Evolutionary conservation across 2,888 invertebrate species (phyloP).

Genomic region (Pterobdella sp.): DNA sequence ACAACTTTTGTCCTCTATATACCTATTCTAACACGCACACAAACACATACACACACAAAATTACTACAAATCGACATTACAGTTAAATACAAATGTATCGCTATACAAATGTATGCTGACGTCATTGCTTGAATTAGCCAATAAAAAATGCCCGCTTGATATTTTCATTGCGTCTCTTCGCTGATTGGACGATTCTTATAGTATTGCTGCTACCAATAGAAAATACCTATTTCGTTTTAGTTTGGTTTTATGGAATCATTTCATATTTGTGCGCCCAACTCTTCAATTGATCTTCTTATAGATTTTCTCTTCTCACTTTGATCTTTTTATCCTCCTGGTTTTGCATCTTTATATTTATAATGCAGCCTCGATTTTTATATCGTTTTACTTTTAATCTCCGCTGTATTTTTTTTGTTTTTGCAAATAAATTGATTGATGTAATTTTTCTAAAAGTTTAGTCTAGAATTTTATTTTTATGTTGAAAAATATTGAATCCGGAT

Average conservation of each 20-base stretch:
- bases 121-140: slow-evolving; percentile 9
- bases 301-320: slow-evolving; percentile 3
- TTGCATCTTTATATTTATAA: background rate
- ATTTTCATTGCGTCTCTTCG: background rate
- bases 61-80: background rate
- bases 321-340: background rate
- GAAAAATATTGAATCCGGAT: no score
- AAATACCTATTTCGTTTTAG: background rate
- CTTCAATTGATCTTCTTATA: slow-evolving; percentile 9
- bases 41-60: background rate
- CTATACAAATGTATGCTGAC: background rate
- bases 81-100: background rate
- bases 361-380: no score
- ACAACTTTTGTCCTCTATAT: background rate
- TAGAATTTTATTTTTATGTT: no score
- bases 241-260: slow-evolving; percentile 9
- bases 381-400: no score
- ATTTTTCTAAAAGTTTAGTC: no score
- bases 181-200: background rate
- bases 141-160: background rate
- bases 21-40: background rate
- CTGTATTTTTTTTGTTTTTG: no score
- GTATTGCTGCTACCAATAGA: slow-evolving; percentile 1
- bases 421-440: no score
- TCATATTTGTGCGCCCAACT: background rate